Evolutionary conservation across 2,797 vertebrate genomes (phyloP).

Genomic region (Tapera naevia): DNA sequence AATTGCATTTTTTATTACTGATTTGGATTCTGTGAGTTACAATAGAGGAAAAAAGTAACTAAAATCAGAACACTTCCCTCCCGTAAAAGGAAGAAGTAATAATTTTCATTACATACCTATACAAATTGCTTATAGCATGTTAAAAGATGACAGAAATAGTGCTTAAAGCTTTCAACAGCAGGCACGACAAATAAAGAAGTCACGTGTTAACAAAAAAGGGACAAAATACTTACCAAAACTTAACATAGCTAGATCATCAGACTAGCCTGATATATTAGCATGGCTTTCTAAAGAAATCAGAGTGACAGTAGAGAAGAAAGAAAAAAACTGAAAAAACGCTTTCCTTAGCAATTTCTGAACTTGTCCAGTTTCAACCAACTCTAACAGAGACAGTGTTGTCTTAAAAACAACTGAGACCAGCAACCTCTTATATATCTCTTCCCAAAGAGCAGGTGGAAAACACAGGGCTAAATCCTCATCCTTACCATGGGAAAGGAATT

Average conservation of each 20-base stretch:
- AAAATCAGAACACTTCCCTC: not conserved
- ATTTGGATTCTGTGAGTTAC: not conserved
- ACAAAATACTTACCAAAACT: not conserved
- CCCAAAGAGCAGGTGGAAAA: not conserved
- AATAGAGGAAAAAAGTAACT: not conserved
- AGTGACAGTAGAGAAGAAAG: not conserved
- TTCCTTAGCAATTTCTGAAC: not conserved
- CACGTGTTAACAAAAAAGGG: fast-evolving
- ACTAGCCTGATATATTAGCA: not conserved
- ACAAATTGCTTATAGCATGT: not conserved
- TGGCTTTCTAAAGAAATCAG: not conserved
- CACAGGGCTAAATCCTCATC: not conserved
- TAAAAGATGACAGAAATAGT: not conserved
- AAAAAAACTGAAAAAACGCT: not conserved
- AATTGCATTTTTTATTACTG: not conserved
- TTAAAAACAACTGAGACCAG: not conserved
- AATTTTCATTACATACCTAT: not conserved
- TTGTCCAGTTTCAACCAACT: not conserved
- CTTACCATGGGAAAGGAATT: not conserved
- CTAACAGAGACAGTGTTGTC: not conserved
- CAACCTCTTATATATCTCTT: fast-evolving
- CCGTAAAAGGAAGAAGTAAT: not conserved
- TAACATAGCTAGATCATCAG: not conserved
- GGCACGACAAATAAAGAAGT: not conserved
- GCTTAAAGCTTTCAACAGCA: not conserved